A percentile compares a stretch with the other conserved stretches of the same genome.
Conservation (phyloP, 2,888 invertebrate species). For the Therioaphis trifolii region DNA sequence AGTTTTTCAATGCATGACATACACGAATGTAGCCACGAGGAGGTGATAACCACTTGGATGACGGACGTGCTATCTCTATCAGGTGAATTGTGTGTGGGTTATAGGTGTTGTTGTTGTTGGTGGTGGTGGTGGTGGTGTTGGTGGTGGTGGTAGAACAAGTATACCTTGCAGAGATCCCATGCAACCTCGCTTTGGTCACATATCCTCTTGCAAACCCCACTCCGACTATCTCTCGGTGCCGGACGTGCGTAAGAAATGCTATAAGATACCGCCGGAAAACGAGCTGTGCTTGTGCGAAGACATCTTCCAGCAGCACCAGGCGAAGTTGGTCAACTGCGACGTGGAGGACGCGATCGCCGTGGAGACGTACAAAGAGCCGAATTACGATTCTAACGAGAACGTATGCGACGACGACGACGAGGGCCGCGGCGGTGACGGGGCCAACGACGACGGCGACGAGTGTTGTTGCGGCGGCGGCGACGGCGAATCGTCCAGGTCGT, state of each 20-base stretch:
- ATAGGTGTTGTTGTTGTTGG: conserved; percentile 40
- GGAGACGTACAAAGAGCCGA: conserved; percentile 21
- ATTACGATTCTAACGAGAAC: conserved; percentile 25
- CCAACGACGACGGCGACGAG: neutral
- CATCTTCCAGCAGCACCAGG: conserved; percentile 67
- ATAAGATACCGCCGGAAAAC: conserved; percentile 66
- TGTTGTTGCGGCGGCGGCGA: conserved; percentile 3
- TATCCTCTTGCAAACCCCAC: conserved; percentile 29
- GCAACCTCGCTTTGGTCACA: conserved; percentile 56
- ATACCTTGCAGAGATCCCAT: conserved; percentile 43
- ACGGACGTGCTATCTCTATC: conserved; percentile 54
- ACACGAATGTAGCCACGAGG: conserved; percentile 58
- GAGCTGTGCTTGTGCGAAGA: conserved; percentile 66
- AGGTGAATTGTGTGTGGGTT: conserved; percentile 61
- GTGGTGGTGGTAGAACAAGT: conserved; percentile 16
- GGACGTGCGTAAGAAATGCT: conserved; percentile 65
- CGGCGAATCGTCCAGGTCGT: conserved; percentile 9
- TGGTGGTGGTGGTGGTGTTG: conserved; percentile 34
- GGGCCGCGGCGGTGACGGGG: neutral
- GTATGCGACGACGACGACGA: conserved; percentile 5
- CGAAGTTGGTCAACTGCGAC: conserved; percentile 66
- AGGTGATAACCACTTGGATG: conserved; percentile 59
- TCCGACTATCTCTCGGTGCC: conserved; percentile 56
- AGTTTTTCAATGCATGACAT: conserved; percentile 59
- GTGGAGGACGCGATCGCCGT: conserved; percentile 66